Base-by-base conservation (phyloP, 2,113 vertebrate species). In the Cynocephalus volans region DNA sequence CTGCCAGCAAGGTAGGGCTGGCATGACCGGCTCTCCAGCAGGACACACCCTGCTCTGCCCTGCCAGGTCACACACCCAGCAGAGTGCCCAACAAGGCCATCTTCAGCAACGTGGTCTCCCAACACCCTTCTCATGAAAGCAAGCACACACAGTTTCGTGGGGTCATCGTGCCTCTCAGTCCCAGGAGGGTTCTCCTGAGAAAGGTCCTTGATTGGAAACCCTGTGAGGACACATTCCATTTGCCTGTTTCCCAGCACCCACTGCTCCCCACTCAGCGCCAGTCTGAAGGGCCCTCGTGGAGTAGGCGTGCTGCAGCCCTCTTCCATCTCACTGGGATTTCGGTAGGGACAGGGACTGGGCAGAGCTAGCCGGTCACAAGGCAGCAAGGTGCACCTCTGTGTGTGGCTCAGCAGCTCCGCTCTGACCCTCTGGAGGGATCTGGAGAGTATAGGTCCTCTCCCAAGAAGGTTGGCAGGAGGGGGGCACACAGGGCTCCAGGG, bases 21-120 rank as follows among this genome's bases (percentile, higher is more conserved):
- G 93, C 58, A 48, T n/a, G 77, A 98, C 98, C 31, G 24, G 98
- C 93, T 98, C 70, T 70, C 6, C 45, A 5, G 75, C 1, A 3
- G 31, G 88, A 48, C 94, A 73, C 96, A 19, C 97, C 98, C 92
- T 73, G 94, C 79, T 76, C 94, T 56, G 10, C 89, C 86, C 50
- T 28, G 41, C 33, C 36, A 1, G 48, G 83, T 73, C 88, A 58
- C 73, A 90, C 69, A 79, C 85, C 86, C 87, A 48, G 73, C 48
- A 3, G 19, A 54, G 92, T 62, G 54, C 73, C 64, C 77, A 58
- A 26, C 19, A 52, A 45, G 58, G 89, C 56, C 69, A 76, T 62
- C 60, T 75, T 70, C 67, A 36, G 56, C 45, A 48, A 12, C 5
- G 4, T 10, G 5, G 9, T 19, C 21, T 12, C 97, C 56, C 36